Evolutionary conservation across 2,888 invertebrate genomes (phyloP).

Genomic region (Drosophila demipolita): DNA sequence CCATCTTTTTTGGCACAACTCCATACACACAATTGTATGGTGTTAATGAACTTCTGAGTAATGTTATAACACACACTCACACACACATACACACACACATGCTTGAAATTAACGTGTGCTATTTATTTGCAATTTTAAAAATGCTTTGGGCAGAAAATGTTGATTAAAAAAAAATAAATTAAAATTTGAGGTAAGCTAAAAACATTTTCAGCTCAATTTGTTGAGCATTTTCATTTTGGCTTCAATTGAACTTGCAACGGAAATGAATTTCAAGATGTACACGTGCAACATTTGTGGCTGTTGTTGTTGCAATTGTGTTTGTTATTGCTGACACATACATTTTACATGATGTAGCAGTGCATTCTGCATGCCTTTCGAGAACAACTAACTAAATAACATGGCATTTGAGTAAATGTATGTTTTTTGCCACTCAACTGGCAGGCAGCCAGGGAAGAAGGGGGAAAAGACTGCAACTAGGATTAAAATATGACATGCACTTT

Average conservation of each 20-base stretch:
- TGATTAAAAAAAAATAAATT: no score
- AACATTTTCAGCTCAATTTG: not conserved
- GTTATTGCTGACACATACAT: conserved; percentile 23
- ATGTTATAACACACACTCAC: conserved; percentile 24
- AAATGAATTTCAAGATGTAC: conserved; percentile 42
- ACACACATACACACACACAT: conserved; percentile 15
- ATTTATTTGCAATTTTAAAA: not conserved
- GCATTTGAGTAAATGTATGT: conserved; percentile 17
- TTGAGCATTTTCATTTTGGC: conserved; percentile 5
- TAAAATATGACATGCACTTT: conserved; percentile 46
- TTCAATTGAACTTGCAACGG: conserved; percentile 29
- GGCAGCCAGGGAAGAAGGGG: not conserved
- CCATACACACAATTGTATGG: conserved; percentile 66
- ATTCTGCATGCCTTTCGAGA: conserved; percentile 34
- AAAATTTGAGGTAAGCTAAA: not conserved
- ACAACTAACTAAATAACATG: conserved; percentile 15
- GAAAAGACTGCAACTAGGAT: conserved; percentile 18
- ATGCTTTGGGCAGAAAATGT: no score
- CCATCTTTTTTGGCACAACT: conserved; percentile 58
- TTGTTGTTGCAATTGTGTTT: not conserved
- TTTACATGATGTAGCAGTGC: conserved; percentile 23
- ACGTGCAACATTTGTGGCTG: conserved; percentile 15
- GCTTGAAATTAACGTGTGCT: conserved; percentile 10
- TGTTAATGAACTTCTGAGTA: conserved; percentile 75
- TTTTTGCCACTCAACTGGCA: conserved; percentile 26